Base-by-base conservation (phyloP, 2,113 vertebrate genomes). In the Myiopsitta monachus region DNA sequence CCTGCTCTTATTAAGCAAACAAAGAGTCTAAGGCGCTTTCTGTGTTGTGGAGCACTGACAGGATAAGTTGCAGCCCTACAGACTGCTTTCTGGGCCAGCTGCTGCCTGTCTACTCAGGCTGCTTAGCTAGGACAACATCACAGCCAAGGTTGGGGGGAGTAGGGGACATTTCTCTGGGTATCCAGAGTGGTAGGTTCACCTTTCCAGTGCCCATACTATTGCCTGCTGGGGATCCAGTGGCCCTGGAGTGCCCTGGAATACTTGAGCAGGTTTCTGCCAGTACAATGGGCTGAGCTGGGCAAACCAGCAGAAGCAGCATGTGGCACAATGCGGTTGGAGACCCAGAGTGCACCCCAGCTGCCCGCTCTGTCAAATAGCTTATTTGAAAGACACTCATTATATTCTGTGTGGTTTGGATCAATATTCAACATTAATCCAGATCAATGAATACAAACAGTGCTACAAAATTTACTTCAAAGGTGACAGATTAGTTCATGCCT, bases 271-370 rank as follows among this genome's bases (percentile, higher is more conserved):
- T 33, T 68, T 26, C 4, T 14, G 6, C 5, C 7, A 1, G n/a
- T 5, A 3, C 18, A 2, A 0, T 0, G 13, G 4, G 46, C 15
- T 3, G 8, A 33, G 26, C 14, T 1, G 44, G 75, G 17, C 19
- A 13, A 19, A 33, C 1, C 3, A 21, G 41, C 18, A 16, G 38
- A 6, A 52, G 31, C 39, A 19, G 23, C 4, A 0, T 1, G 4
- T 24, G 79, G 61, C 43, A 27, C 27, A 3, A 0, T 1, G 43
- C 2, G n/a, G 4, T 4, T 18, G 8, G 39, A 47, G 47, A 69
- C 7, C 23, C 24, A 12, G 18, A 9, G 27, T 12, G 51, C 14
- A 8, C 36, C 62, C n/a, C 16, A 9, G 1, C 33, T 26, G 26
- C 5, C 28, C 26, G 33, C 8, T 41, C 24, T 46, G 4, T 2